Evolutionary conservation across 2,113 vertebrate genomes (phyloP).

Genomic region (Capricornis sumatraensis): DNA sequence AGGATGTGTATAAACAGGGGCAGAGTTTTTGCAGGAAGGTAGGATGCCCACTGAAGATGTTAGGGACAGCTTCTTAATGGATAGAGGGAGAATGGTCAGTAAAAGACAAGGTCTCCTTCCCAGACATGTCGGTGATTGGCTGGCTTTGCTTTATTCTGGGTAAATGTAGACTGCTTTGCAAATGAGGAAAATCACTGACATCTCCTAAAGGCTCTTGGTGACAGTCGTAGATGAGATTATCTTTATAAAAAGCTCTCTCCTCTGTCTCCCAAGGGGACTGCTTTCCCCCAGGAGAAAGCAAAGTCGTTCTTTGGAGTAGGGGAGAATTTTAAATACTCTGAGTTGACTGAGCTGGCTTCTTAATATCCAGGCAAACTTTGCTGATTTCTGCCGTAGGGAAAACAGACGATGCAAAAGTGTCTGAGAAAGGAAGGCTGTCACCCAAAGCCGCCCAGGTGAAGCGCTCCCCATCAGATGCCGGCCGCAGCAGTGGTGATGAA

Average conservation of each 20-base stretch:
- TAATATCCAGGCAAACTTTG: background rate
- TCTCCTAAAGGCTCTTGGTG: background rate
- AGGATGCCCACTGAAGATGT: background rate
- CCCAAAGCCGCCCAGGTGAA: conserved; percentile 90
- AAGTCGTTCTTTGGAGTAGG: background rate
- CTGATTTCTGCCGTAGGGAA: conserved; percentile 84
- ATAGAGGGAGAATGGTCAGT: background rate
- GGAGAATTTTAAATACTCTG: background rate
- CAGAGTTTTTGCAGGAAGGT: background rate
- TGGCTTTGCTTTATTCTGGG: background rate
- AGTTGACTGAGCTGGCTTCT: background rate
- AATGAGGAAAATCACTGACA: background rate
- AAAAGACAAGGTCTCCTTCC: background rate
- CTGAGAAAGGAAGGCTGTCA: conserved; percentile 93
- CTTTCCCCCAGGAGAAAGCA: background rate
- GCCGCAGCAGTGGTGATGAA: conserved; percentile 95
- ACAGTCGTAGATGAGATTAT: background rate
- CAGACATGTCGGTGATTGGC: background rate
- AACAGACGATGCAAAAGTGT: conserved; percentile 97
- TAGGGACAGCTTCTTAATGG: background rate
- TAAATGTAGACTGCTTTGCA: conserved; percentile 19
- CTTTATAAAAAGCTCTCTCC: background rate
- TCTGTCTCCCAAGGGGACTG: background rate
- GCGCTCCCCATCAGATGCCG: conserved; percentile 94
- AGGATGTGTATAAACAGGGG: background rate